A percentile compares a stretch with the other conserved stretches of the same genome.
These are phyloP conservation scores for Hemistola chrysoprasaria DNA, from an alignment of 2,888 invertebrate genomes.

Conservation along the genomic window DNA sequence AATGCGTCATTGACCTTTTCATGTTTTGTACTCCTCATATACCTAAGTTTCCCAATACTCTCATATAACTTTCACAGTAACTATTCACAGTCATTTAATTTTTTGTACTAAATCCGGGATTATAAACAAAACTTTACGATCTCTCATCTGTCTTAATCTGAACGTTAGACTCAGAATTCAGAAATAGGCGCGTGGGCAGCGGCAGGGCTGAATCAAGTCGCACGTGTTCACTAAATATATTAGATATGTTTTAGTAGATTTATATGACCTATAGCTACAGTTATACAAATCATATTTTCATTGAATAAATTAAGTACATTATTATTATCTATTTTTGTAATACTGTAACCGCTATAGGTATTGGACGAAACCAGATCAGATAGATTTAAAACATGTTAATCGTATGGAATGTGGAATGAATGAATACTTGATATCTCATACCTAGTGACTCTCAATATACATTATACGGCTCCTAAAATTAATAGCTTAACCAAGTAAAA, in stretches of 20 bases:
- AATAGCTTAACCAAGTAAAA: conserved; percentile 30
- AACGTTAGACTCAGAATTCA: conserved; percentile 23
- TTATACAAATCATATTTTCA: no score
- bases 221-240: conserved; percentile 35
- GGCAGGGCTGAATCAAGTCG: conserved; percentile 38
- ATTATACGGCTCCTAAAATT: neutral
- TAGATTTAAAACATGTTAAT: no score
- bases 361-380: no score
- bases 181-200: conserved; percentile 46
- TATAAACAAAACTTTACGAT: conserved; percentile 18
- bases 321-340: no score
- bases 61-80: conserved; percentile 12
- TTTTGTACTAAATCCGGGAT: conserved; percentile 7
- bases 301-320: no score
- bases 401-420: no score
- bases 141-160: conserved; percentile 10
- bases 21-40: conserved; percentile 12
- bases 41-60: conserved; percentile 10
- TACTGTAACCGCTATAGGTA: no score
- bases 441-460: no score
- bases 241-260: neutral
- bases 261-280: conserved; percentile 12
- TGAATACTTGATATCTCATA: no score
- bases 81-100: conserved; percentile 4
- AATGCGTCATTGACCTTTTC: conserved; percentile 13